Evolutionary conservation across 2,888 invertebrate genomes (phyloP).

Genomic region (Volucella zonaria): DNA sequence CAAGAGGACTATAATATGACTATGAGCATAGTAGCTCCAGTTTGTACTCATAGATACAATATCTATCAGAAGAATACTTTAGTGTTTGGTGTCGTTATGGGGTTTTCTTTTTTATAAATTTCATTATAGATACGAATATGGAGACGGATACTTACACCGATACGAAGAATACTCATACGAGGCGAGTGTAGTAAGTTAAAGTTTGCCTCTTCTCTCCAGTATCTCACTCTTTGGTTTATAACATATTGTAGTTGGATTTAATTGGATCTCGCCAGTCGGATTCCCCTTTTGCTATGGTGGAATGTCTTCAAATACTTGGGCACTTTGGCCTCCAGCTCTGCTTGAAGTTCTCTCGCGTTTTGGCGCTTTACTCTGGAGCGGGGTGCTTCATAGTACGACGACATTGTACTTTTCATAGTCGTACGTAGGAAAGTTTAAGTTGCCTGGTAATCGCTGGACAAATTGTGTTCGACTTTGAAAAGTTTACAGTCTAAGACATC

Average conservation of each 20-base stretch:
- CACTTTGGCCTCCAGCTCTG: background rate
- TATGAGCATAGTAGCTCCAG: background rate
- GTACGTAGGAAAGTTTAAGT: conserved; percentile 1
- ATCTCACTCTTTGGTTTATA: background rate
- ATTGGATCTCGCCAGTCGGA: background rate
- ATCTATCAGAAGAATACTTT: conserved; percentile 41
- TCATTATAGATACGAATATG: background rate
- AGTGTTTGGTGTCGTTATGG: conserved; percentile 14
- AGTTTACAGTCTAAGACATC: too few relatives aligned
- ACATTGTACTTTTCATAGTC: too few relatives aligned
- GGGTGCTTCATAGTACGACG: too few relatives aligned
- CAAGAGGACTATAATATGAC: too few relatives aligned
- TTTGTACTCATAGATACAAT: conserved; percentile 3
- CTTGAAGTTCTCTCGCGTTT: background rate
- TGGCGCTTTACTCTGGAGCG: background rate
- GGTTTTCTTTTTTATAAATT: conserved; percentile 15
- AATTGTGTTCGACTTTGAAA: too few relatives aligned
- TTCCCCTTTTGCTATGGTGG: conserved; percentile 41
- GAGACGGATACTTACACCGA: too few relatives aligned
- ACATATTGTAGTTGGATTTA: too few relatives aligned
- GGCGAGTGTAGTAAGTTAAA: conserved; percentile 7
- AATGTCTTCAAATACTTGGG: background rate
- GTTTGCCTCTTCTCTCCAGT: conserved; percentile 1
- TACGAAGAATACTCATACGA: too few relatives aligned
- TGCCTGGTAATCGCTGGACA: too few relatives aligned